Evolutionary conservation across 2,888 invertebrate species (phyloP), one percentile per base, ranked within the genome.

Genomic region (Lasiommata megera): DNA sequence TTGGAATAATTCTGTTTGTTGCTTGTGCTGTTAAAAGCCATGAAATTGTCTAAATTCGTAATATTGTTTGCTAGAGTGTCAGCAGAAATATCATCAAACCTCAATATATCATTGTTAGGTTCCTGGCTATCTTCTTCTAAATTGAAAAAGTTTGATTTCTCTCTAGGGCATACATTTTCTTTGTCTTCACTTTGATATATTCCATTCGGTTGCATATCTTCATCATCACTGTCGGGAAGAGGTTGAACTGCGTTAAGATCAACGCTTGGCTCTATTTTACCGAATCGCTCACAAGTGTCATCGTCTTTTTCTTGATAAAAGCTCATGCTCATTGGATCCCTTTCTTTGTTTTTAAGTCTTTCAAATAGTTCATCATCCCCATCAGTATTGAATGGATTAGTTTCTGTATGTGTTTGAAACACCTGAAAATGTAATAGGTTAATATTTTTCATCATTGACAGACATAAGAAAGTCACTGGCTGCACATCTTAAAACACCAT

Each of bases 241-340:
- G 81, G 69, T 66, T 93, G 93, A 17, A 93, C 93, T 62, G 93
- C 92, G 73, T 93, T 93, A 28, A 93, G 83, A 76, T 93, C 93
- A 43, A 93, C 92, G 44, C 84, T 86, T 69, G 88, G 80, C 54
- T 78, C 79, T 58, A 71, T 74, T 67, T 76, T 80, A 36, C 74
- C 63, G 54, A 84, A 79, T 54, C 84, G 79, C 68, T 90, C 90
- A 71, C 88, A 87, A 1, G 89, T 88, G 61, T 92, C 92, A 65
- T 92, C 92, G 67, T 92, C 92, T 71, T 93, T 92, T 69, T 93
- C 93, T 70, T 93, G 93, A 70, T 93, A 93, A 74, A 93, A 93
- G 54, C 93, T 93, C 92, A 92, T 93, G 63, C 92, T 93, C 93
- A 93, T 93, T 12, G 93, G 93, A 80, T 93, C 93, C 58, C 91